Conservation (phyloP, 1,140 invertebrate genomes). For the Calliphora vicina region DNA sequence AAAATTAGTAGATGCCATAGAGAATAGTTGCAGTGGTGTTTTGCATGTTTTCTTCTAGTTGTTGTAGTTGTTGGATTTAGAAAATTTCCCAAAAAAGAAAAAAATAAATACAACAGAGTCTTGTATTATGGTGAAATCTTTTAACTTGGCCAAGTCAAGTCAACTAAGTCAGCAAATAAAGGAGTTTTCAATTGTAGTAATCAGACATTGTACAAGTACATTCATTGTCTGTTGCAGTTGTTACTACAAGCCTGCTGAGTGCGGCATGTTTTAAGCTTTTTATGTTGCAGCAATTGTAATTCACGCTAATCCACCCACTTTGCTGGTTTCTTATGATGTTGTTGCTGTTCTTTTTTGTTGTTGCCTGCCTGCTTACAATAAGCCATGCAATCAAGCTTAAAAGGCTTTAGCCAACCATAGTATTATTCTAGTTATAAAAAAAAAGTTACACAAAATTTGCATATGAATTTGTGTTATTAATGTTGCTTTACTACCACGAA, state of each 20-base stretch:
- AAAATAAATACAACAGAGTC: too few species aligned
- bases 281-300: conserved; percentile 36
- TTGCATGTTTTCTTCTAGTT: not conserved
- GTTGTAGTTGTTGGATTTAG: not conserved
- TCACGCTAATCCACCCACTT: conserved; percentile 40
- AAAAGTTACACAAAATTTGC: conserved; percentile 31
- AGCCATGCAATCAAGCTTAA: conserved; percentile 3
- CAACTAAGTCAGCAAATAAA: not conserved
- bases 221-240: not conserved
- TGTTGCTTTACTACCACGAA: not conserved
- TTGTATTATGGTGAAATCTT: not conserved
- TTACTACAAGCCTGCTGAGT: not conserved
- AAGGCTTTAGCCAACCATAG: not conserved
- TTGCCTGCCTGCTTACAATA: not conserved
- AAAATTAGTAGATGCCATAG: not conserved
- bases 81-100: not conserved
- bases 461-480: conserved; percentile 41
- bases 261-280: conserved; percentile 12
- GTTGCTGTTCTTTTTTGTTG: too few species aligned
- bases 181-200: conserved; percentile 6
- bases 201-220: conserved; percentile 12
- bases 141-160: not conserved
- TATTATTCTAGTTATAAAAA: not conserved
- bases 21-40: not conserved
- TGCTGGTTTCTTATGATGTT: not conserved